Evolutionary conservation across 2,113 vertebrate genomes (phyloP).

Genomic region (Chaetops frenatus): DNA sequence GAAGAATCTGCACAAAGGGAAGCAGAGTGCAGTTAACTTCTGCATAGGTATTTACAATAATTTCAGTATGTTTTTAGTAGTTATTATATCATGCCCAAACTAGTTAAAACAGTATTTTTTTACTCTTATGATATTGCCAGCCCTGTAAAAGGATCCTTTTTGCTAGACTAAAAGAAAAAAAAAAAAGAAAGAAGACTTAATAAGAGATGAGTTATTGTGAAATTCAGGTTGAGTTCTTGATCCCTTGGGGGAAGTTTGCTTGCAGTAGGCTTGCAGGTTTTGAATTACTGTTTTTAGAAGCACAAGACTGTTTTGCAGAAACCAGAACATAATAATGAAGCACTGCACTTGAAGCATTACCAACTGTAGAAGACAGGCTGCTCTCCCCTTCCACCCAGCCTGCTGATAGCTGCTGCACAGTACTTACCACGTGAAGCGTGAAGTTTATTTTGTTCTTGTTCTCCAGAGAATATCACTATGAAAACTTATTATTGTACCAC

Average conservation of each 20-base stretch:
- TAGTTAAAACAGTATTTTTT: not conserved
- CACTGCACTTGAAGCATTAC: not conserved
- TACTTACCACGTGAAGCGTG: not conserved
- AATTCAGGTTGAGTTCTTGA: not conserved
- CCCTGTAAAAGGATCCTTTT: not conserved
- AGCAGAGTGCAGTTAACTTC: not conserved
- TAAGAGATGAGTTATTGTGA: not conserved
- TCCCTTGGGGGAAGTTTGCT: not conserved
- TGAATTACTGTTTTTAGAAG: not conserved
- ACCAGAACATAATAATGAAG: not conserved
- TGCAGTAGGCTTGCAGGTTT: not conserved
- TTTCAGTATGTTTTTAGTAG: not conserved
- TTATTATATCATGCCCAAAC: not conserved
- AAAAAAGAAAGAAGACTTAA: not conserved
- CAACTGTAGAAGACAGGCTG: not conserved
- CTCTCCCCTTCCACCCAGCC: not conserved
- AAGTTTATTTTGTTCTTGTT: not conserved
- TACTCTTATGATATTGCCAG: not conserved
- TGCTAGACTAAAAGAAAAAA: not conserved
- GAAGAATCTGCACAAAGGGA: not conserved
- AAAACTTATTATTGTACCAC: not conserved
- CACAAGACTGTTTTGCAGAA: not conserved
- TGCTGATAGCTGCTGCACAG: not conserved
- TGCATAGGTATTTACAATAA: not conserved
- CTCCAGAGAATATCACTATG: not conserved